A percentile compares a stretch with the other conserved stretches of the same genome.
These are phyloP conservation scores for Oreonectes daqikongensis DNA, from an alignment of 2,797 vertebrate genomes.

Conservation along the genomic window DNA sequence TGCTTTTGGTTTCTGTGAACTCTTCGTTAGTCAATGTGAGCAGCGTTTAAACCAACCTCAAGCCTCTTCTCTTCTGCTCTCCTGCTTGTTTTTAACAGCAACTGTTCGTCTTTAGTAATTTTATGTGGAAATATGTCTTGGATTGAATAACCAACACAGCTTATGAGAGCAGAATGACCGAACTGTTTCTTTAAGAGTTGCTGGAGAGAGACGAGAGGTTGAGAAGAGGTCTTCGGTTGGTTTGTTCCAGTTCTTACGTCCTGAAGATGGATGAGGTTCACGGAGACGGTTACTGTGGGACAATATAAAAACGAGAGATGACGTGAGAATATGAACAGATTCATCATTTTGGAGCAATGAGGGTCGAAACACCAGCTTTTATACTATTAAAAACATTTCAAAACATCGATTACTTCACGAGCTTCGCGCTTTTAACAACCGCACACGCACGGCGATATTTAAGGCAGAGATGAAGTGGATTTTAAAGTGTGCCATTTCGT, in stretches of 20 bases:
- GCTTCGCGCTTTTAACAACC: slow-evolving; percentile 49
- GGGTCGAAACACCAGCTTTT: slow-evolving; percentile 84
- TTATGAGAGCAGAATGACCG: background rate
- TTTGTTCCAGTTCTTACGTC: background rate
- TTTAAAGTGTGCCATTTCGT: slow-evolving; percentile 22
- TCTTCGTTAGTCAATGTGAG: background rate
- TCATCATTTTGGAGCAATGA: slow-evolving; percentile 72
- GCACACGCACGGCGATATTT: slow-evolving; percentile 34
- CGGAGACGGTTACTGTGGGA: background rate
- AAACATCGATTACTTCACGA: slow-evolving; percentile 41
- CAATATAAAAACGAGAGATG: background rate
- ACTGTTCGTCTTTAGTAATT: no score
- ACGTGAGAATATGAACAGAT: background rate
- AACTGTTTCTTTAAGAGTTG: background rate
- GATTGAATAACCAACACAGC: background rate
- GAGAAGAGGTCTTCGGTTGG: slow-evolving; percentile 16
- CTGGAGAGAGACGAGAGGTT: background rate
- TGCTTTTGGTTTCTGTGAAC: slow-evolving; percentile 83
- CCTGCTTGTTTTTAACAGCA: no score
- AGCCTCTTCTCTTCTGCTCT: slow-evolving; percentile 5
- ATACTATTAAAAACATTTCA: slow-evolving; percentile 57
- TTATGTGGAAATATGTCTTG: no score
- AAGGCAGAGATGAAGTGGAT: slow-evolving; percentile 33
- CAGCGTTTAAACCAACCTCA: background rate
- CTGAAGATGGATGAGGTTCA: slow-evolving; percentile 13